Evolutionary conservation across 2,888 invertebrate species (phyloP).

Genomic region (Trichopoda pennipes): DNA sequence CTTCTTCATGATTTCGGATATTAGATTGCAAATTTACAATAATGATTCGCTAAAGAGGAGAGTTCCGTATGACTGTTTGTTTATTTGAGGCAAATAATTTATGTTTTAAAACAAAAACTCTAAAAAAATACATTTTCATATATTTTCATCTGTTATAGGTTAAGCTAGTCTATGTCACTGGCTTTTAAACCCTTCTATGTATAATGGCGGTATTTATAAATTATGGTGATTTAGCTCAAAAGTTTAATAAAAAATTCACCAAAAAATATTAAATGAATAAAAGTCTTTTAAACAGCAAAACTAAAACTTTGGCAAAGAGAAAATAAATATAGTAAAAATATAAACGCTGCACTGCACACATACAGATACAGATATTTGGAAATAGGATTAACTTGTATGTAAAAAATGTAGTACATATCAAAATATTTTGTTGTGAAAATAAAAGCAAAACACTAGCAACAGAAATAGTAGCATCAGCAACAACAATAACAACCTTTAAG

Average conservation of each 20-base stretch:
- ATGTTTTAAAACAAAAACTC: no score
- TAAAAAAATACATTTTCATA: no score
- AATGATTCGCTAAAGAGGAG: no score
- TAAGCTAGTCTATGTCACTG: neutral
- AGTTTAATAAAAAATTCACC: neutral
- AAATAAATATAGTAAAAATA: neutral
- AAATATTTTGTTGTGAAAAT: conserved; percentile 56
- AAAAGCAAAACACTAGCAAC: conserved; percentile 17
- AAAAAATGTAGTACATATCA: conserved; percentile 49
- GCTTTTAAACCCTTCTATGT: no score
- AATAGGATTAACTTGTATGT: conserved; percentile 40
- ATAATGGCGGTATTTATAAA: neutral
- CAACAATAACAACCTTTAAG: conserved; percentile 4
- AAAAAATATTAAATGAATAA: neutral
- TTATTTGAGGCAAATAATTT: no score
- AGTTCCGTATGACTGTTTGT: no score
- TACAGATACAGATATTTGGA: neutral
- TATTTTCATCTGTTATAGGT: no score
- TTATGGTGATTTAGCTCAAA: neutral
- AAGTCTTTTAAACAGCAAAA: neutral
- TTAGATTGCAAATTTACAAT: no score
- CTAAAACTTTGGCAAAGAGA: neutral
- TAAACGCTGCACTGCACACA: neutral
- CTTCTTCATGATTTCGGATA: no score
- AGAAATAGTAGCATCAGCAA: neutral